These are phyloP conservation scores for Stercorarius parasiticus DNA, from an alignment of 2,113 vertebrate genomes.

Conservation along the genomic window DNA sequence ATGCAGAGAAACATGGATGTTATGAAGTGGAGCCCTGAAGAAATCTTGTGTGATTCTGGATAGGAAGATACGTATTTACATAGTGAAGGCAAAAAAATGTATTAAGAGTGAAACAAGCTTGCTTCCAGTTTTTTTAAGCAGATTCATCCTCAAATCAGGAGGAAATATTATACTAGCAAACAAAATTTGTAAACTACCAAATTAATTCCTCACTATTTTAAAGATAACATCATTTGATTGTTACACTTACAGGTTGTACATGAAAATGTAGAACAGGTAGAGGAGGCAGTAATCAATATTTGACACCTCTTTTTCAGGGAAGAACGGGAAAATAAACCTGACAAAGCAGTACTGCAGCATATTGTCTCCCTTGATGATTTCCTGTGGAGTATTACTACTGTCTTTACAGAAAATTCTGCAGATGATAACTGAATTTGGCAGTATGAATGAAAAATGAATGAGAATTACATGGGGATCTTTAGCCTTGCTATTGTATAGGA, in stretches of 20 bases:
- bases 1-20: not conserved
- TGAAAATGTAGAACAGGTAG: not conserved
- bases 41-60: not conserved
- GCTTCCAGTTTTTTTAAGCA: not conserved
- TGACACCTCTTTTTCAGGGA: not conserved
- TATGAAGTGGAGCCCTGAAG: not conserved
- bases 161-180: not conserved
- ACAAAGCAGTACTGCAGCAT: not conserved
- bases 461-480: not conserved
- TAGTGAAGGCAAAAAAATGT: not conserved
- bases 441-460: not conserved
- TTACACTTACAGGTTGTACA: not conserved
- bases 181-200: not conserved
- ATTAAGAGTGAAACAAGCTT: not conserved
- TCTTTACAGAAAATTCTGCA: not conserved
- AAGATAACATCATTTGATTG: not conserved
- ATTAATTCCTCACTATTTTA: not conserved
- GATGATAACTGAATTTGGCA: slow-evolving; percentile 2
- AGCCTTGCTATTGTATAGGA: not conserved
- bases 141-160: not conserved
- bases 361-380: not conserved
- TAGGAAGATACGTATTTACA: not conserved
- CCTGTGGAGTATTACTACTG: not conserved
- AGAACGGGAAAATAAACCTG: not conserved
- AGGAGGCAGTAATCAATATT: not conserved